These are phyloP conservation scores for Coptodon rendalli DNA, from an alignment of 2,113 vertebrate species.

Conservation along the genomic window DNA sequence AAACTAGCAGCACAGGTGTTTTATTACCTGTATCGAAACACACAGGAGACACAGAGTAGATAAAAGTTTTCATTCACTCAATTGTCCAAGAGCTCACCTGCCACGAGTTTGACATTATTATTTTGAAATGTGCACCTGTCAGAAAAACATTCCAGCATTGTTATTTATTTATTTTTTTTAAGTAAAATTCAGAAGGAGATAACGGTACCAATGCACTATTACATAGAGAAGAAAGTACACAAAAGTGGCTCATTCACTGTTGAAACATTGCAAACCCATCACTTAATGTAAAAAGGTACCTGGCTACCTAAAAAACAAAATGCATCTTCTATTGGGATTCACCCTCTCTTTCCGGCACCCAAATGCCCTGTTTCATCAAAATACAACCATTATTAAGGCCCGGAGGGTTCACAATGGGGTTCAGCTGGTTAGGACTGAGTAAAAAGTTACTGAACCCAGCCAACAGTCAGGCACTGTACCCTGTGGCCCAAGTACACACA, in stretches of 20 bases:
- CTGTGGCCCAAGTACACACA: neutral
- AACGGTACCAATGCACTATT: fast-evolving
- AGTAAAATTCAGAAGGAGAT: neutral
- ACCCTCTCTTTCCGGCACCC: neutral
- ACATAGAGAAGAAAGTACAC: neutral
- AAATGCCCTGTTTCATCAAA: neutral
- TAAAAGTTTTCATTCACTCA: neutral
- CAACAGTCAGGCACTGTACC: neutral
- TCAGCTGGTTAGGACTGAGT: fast-evolving
- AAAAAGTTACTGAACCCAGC: neutral
- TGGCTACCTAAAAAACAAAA: neutral
- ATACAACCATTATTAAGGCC: neutral
- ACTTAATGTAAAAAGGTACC: neutral
- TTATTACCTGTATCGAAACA: neutral
- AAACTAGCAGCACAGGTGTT: neutral
- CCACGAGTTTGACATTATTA: neutral
- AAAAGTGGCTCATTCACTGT: neutral
- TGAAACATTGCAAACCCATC: neutral
- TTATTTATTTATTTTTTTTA: neutral
- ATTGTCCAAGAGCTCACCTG: neutral
- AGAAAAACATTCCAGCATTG: neutral
- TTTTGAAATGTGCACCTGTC: neutral
- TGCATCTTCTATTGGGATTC: neutral
- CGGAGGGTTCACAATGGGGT: neutral
- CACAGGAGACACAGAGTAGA: no score